These are phyloP conservation scores for Drosophila quadrilineata DNA, from an alignment of 1,140 invertebrate genomes.

Conservation along the genomic window DNA sequence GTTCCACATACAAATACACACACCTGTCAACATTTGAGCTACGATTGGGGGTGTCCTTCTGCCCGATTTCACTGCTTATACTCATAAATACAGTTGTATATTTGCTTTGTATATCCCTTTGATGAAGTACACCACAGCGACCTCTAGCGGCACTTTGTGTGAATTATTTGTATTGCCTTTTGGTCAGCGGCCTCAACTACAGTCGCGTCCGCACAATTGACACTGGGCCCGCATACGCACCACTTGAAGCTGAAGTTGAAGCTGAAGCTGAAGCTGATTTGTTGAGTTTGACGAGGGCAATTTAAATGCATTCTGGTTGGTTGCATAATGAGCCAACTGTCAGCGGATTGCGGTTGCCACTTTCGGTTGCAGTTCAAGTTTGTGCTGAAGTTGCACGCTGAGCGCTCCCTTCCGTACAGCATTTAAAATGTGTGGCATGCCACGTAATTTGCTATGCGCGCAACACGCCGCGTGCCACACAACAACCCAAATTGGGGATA, in stretches of 20 bases:
- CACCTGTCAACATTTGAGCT: constrained; percentile 38
- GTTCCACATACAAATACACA: not conserved
- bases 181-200: constrained; percentile 32
- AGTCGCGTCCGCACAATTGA: constrained; percentile 49
- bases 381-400: too few relatives aligned
- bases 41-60: constrained; percentile 19
- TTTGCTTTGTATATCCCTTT: too few relatives aligned
- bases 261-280: constrained; percentile 49
- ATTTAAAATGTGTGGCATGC: constrained; percentile 54
- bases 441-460: constrained; percentile 38
- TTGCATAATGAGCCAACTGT: constrained; percentile 35
- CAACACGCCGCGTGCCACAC: not conserved
- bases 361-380: not conserved
- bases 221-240: constrained; percentile 48
- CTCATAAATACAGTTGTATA: constrained; percentile 61
- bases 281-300: constrained; percentile 8
- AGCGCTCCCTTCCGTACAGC: not conserved
- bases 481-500: constrained; percentile 16
- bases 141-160: constrained; percentile 47
- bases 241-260: constrained; percentile 13
- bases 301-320: constrained; percentile 50
- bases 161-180: constrained; percentile 72
- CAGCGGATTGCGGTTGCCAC: not conserved
- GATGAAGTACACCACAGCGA: constrained; percentile 43
- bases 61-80: constrained; percentile 31